Percentiles rank a stretch among this genome's conserved stretches.
phyloP scores from a whole-genome alignment of 2,797 vertebrate species.

The Xenopus petersii region DNA sequence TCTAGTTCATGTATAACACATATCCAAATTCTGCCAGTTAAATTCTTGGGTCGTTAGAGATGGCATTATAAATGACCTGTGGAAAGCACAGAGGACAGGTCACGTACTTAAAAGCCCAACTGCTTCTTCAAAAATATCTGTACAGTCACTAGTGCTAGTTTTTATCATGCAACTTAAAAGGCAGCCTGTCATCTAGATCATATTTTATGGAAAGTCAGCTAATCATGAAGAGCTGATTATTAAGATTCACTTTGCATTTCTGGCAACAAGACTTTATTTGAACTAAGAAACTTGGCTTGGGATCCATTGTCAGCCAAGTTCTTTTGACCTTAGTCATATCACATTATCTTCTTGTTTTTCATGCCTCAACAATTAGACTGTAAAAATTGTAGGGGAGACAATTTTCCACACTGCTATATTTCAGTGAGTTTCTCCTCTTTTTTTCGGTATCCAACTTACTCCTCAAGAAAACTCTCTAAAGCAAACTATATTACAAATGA shows the following conservation, averaged over 20 bases:
- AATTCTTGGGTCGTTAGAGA: conserved; percentile 35
- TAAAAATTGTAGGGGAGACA: neutral
- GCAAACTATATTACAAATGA: no score
- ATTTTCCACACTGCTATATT: neutral
- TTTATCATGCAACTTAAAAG: conserved; percentile 13
- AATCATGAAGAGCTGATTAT: conserved; percentile 9
- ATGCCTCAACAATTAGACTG: conserved; percentile 9
- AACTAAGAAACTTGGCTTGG: conserved; percentile 3
- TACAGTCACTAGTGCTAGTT: conserved; percentile 15
- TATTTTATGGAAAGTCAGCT: conserved; percentile 24
- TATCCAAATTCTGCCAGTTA: conserved; percentile 26
- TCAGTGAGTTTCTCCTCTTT: neutral
- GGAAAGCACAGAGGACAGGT: conserved; percentile 25
- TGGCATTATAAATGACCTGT: conserved; percentile 35
- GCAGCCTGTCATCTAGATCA: conserved; percentile 10
- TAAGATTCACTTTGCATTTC: conserved; percentile 15
- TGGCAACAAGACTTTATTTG: conserved; percentile 10
- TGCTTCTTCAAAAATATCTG: conserved; percentile 28
- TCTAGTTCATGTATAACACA: conserved; percentile 40
- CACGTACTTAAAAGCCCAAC: conserved; percentile 19
- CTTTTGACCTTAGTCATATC: neutral
- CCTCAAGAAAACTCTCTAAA: no score
- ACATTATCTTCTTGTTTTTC: neutral
- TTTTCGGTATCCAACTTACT: no score
- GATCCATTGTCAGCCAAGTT: conserved; percentile 1